These are phyloP conservation scores for Huso huso DNA, from an alignment of 2,797 vertebrate species.

Conservation along the genomic window DNA sequence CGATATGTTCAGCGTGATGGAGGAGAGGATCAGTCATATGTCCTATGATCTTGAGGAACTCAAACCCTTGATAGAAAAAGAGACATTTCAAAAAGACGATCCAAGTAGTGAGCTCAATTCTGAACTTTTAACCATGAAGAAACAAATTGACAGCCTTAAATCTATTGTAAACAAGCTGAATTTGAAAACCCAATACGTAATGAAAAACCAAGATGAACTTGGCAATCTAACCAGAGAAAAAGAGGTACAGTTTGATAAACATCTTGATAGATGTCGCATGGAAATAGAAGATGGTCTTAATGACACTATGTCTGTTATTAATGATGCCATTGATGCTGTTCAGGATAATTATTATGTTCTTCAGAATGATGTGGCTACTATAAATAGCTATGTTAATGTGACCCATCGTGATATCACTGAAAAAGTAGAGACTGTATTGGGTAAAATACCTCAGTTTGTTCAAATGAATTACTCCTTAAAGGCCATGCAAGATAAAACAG, in stretches of 20 bases:
- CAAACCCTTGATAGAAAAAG: slow-evolving; percentile 56
- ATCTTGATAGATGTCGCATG: slow-evolving; percentile 40
- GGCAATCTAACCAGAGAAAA: slow-evolving; percentile 44
- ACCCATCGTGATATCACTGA: slow-evolving; percentile 33
- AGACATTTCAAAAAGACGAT: slow-evolving; percentile 38
- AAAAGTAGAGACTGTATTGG: slow-evolving; percentile 40
- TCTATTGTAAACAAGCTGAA: slow-evolving; percentile 35
- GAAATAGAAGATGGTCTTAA: slow-evolving; percentile 64
- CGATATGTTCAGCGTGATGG: slow-evolving; percentile 54
- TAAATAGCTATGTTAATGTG: slow-evolving; percentile 28
- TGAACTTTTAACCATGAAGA: slow-evolving; percentile 31
- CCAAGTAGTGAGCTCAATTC: slow-evolving; percentile 35
- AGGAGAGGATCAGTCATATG: slow-evolving; percentile 60
- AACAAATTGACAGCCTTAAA: slow-evolving; percentile 47
- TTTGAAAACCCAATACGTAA: slow-evolving; percentile 41
- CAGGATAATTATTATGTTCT: slow-evolving; percentile 55
- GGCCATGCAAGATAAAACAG: slow-evolving; percentile 31
- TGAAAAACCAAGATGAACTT: slow-evolving; percentile 43
- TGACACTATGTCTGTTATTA: slow-evolving; percentile 59
- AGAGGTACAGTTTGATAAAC: slow-evolving; percentile 41
- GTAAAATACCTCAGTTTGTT: slow-evolving; percentile 43
- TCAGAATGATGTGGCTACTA: slow-evolving; percentile 21
- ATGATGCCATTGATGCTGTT: slow-evolving; percentile 57
- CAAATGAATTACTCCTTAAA: slow-evolving; percentile 52
- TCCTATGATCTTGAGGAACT: slow-evolving; percentile 67